phyloP scores from a whole-genome alignment of 2,797 vertebrate genomes.

The Ara ararauna region DNA sequence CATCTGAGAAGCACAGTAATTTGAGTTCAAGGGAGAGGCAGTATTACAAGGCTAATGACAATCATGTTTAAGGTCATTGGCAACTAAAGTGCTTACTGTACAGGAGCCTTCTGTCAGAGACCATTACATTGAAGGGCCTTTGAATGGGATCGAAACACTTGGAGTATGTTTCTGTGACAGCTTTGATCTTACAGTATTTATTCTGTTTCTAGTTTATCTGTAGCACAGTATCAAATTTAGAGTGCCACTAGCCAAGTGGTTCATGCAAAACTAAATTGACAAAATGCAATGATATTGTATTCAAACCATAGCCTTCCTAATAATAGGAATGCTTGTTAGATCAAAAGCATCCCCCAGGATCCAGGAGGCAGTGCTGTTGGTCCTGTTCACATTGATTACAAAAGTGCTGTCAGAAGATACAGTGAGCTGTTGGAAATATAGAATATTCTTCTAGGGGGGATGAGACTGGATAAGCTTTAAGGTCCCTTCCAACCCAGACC shows the following conservation, averaged over 20 bases:
- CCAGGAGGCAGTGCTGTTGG: not conserved
- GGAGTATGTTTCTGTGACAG: slow-evolving; percentile 1
- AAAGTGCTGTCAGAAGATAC: not conserved
- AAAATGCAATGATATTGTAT: not conserved
- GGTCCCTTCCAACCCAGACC: not conserved
- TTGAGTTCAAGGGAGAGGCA: slow-evolving; percentile 39
- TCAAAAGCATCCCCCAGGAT: not conserved
- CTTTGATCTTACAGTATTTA: slow-evolving; percentile 59
- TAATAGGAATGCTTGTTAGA: not conserved
- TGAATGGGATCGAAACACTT: slow-evolving; percentile 14
- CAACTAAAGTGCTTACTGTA: slow-evolving; percentile 26
- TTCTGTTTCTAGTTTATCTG: slow-evolving; percentile 49
- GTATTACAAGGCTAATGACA: slow-evolving; percentile 46
- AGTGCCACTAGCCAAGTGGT: not conserved
- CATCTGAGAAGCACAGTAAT: slow-evolving; percentile 38
- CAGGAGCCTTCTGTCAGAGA: slow-evolving; percentile 57
- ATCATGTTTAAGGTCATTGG: slow-evolving; percentile 43
- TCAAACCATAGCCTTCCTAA: not conserved
- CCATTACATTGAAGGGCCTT: slow-evolving; percentile 41
- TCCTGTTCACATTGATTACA: not conserved
- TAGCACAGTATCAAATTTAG: slow-evolving; percentile 12
- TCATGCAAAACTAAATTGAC: slow-evolving; percentile 53
- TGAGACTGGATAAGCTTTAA: not conserved
- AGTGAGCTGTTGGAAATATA: not conserved
- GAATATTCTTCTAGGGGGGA: not conserved